Conservation (phyloP, 2,888 invertebrate species). For the Lampropteryx suffumata region DNA sequence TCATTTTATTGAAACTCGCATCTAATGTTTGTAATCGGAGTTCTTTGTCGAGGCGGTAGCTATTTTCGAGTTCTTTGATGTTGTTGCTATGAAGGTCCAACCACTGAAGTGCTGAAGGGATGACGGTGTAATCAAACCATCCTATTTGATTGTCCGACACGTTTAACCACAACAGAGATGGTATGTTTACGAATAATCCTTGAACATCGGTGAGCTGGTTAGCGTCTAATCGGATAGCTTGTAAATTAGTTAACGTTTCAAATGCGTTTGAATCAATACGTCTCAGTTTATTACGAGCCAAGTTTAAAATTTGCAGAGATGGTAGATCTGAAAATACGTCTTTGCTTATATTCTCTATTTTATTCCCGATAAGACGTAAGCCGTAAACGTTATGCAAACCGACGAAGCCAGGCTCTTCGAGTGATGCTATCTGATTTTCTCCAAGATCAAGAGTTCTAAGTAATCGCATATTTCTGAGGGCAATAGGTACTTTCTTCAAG, state of each 20-base stretch:
- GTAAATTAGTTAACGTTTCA: conserved; percentile 89
- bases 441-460: conserved; percentile 94
- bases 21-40: conserved; percentile 92
- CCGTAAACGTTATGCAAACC: conserved; percentile 94
- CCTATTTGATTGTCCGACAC: conserved; percentile 95
- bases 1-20: conserved; percentile 94
- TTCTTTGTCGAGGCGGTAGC: conserved; percentile 87
- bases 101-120: conserved; percentile 93
- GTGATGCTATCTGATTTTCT: conserved; percentile 92
- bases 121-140: conserved; percentile 93
- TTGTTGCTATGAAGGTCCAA: conserved; percentile 95
- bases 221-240: conserved; percentile 93
- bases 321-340: conserved; percentile 91
- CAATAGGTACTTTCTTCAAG: conserved; percentile 90
- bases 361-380: conserved; percentile 94
- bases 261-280: conserved; percentile 92
- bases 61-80: conserved; percentile 90
- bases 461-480: conserved; percentile 92
- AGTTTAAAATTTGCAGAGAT: conserved; percentile 91
- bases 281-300: conserved; percentile 92
- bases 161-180: conserved; percentile 93
- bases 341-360: conserved; percentile 90
- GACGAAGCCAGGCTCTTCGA: conserved; percentile 92
- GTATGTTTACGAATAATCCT: conserved; percentile 92
- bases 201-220: conserved; percentile 92